phyloP scores from a whole-genome alignment of 2,797 vertebrate genomes.

The Urophycis tenuis region DNA sequence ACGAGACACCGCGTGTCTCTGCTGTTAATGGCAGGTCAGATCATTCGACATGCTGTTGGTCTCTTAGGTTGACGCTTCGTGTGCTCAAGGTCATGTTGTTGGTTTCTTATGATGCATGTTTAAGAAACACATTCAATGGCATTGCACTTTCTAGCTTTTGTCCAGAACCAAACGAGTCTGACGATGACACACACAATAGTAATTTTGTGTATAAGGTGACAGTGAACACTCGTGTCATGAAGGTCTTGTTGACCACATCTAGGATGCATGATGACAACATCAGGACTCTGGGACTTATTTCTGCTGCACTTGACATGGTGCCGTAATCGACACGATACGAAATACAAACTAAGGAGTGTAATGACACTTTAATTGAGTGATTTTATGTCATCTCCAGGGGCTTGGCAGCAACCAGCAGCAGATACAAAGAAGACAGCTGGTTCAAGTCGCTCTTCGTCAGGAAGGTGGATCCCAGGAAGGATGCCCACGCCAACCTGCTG shows the following conservation, averaged over 20 bases:
- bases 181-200: no score
- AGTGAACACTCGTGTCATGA: background rate
- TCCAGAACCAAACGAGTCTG: background rate
- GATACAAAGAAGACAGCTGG: slow-evolving; percentile 86
- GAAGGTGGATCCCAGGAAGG: slow-evolving; percentile 94
- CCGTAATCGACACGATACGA: background rate
- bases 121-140: background rate
- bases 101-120: background rate
- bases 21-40: background rate
- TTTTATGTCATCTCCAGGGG: slow-evolving; percentile 60
- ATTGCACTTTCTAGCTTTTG: background rate
- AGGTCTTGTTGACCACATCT: background rate
- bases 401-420: slow-evolving; percentile 67
- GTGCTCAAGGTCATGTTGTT: background rate
- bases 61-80: background rate
- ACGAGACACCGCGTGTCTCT: background rate
- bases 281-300: background rate
- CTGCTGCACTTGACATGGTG: background rate
- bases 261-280: background rate
- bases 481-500: slow-evolving; percentile 89
- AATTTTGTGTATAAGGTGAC: background rate
- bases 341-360: background rate
- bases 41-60: background rate
- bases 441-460: slow-evolving; percentile 92
- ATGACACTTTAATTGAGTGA: background rate